Evolutionary conservation across 1,140 invertebrate genomes (phyloP).

Genomic region (Popillia japonica): DNA sequence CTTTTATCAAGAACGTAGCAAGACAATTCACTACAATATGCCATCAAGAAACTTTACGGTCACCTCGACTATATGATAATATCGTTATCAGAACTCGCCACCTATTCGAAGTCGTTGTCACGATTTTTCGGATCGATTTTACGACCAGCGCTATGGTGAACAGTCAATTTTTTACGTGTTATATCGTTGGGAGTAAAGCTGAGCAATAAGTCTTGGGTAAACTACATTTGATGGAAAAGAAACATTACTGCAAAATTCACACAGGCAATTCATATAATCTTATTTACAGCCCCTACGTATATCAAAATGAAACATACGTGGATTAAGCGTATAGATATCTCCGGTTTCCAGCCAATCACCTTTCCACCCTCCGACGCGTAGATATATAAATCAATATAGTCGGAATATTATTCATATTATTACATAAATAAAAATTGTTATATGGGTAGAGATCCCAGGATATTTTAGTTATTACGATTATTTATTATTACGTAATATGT

Average conservation of each 20-base stretch:
- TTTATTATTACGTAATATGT: too few relatives aligned
- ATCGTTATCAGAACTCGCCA: conserved; percentile 8
- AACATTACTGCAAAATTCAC: conserved; percentile 29
- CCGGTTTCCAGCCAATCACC: conserved; percentile 21
- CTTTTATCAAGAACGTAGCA: too few relatives aligned
- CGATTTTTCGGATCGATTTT: conserved; percentile 22
- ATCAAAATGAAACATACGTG: conserved; percentile 35
- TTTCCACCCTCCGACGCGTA: not conserved
- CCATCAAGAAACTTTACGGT: not conserved
- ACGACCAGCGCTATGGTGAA: not conserved
- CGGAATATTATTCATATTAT: conserved; percentile 5
- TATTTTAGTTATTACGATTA: too few relatives aligned
- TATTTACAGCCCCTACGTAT: conserved; percentile 23
- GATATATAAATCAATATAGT: conserved; percentile 28
- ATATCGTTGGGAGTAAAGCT: conserved; percentile 3
- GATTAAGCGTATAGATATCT: conserved; percentile 7
- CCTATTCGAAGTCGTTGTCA: not conserved
- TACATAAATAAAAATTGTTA: not conserved
- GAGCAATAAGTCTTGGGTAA: conserved; percentile 28
- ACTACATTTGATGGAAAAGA: conserved; percentile 24
- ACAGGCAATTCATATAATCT: conserved; percentile 27
- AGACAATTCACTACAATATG: too few relatives aligned
- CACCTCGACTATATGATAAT: not conserved
- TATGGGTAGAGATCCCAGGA: not conserved
- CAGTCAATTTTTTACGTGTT: conserved; percentile 35